phyloP scores from a whole-genome alignment of 2,113 vertebrate genomes.

The Labrus mixtus region DNA sequence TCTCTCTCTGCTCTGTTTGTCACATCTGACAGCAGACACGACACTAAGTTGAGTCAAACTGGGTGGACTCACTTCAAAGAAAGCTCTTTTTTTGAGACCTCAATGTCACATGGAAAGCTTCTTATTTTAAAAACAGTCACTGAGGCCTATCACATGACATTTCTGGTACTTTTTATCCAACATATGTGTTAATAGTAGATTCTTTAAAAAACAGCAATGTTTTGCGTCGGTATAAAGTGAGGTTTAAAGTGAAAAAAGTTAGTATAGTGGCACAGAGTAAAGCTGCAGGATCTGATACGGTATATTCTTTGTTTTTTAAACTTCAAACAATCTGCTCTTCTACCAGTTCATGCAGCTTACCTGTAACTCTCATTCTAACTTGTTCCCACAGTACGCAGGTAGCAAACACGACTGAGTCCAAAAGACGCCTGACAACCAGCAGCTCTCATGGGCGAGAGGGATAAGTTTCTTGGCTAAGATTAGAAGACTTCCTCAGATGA shows the following conservation, averaged over 20 bases:
- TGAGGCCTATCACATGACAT: neutral
- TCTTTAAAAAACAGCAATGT: neutral
- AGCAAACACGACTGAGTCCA: slow-evolving; percentile 44
- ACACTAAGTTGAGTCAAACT: too few relatives aligned
- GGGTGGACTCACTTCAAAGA: neutral
- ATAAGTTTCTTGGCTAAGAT: slow-evolving; percentile 81
- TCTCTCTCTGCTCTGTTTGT: neutral
- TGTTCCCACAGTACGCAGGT: slow-evolving; percentile 61
- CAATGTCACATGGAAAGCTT: neutral
- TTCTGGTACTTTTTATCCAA: neutral
- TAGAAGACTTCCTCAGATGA: slow-evolving; percentile 85
- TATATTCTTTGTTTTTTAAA: fast-evolving
- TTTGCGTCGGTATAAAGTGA: neutral
- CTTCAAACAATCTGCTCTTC: neutral
- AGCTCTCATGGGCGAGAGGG: slow-evolving; percentile 30
- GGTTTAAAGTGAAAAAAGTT: neutral
- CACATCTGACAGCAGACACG: neutral
- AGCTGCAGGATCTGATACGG: slow-evolving; percentile 6
- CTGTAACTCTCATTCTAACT: slow-evolving; percentile 79
- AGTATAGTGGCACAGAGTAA: neutral
- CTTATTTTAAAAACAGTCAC: neutral
- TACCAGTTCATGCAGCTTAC: slow-evolving; percentile 60
- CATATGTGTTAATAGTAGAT: neutral
- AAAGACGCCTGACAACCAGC: slow-evolving; percentile 10
- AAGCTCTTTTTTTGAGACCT: neutral